Evolutionary conservation across 1,140 invertebrate species (phyloP), one percentile per base, ranked within the genome.

Genomic region (Dysdera silvatica): DNA sequence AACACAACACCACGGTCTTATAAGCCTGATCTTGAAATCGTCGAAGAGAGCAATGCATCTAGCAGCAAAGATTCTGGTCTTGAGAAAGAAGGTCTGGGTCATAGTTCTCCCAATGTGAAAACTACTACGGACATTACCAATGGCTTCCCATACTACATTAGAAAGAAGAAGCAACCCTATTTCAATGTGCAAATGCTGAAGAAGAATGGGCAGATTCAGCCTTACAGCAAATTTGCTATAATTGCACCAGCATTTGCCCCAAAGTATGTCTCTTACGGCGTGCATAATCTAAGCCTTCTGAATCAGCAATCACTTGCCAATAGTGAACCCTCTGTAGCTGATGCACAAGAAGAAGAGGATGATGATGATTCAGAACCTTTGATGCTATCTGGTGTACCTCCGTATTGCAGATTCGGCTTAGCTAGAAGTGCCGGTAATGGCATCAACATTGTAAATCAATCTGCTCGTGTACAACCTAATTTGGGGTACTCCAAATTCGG

Each of bases 331-430:
- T 57, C 55, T n/a, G 18, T 57, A 0, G 10, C 18, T 14, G 49
- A 16, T 52, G 10, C 8, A 12, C 28, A 28, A 6, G 14, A 28
- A 31, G 23, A 16, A 7, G 49, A 52, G 6, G 18, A 33, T 28
- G 55, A 57, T 18, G 45, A 37, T n/a, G 28, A 20, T 20, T 20
- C 24, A 6, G 20, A 43, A 23, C n/a, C 37, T 41, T 14, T 31
- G n/a, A 26, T 16, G n/a, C 18, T 12, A 31, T 35, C 28, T n/a
- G 37, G 31, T 12, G 28, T 45, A 29, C n/a, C 8, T n/a, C 43
- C 58, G 1, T 61, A 61, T 61, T 33, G 37, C 3, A 61, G 54
- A 61, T 53, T 53, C 54, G 59, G 59, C n/a, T 24, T 53, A 5
- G 59, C 49, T 7, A 29, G 59, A 33, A 61, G 59, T 23, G 14